Base-by-base conservation (phyloP, 92 coral and sea anemone genomes). In the Epizoanthus stellaris region DNA sequence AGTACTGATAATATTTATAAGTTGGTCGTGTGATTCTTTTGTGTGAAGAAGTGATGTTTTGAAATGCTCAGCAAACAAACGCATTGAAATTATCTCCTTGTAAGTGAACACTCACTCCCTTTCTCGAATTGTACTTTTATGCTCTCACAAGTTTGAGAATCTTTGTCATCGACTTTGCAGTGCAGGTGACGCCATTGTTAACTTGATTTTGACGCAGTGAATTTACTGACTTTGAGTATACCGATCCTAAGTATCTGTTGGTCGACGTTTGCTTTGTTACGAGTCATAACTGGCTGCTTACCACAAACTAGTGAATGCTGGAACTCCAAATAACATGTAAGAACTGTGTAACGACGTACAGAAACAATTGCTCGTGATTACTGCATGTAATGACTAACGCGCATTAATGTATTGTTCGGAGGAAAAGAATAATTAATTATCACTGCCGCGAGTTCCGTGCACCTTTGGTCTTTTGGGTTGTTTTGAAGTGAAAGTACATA, bases 401-500 rank as follows among this genome's bases (percentile, higher is more conserved):
- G 36, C 13, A 39, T 43, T 14, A 17, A 13, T 4, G 59, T 45
- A 61, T 79, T 79, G 83, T 79, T 64, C 56, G 13, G 5, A n/a
- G 83, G 56, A 36, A 21, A 15, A 14, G 72, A 39, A 61, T 62
- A 79, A 62, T 63, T 17, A 64, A 67, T 79, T 79, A 79, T 61
- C 83, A 54, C 83, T 70, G 39, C 39, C 64, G 36, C 80, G 49
- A 75, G 21, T 68, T 75, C 62, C 21, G 52, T 39, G 40, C 57
- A 79, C 73, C 83, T 79, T 79, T 59, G 39, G 83, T 42, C 21
- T 60, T 2, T 76, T 60, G 45, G 15, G 53, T 62, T 79, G 56
- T 43, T 79, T 79, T 20, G 43, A 79, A 79, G 83, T 79, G 83
- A 79, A 64, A 79, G 13, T 64, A 79, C 83, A 79, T 71, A 79